Percentiles rank a stretch among this genome's conserved stretches.
Evolutionary conservation across 2,113 vertebrate genomes (phyloP).

Genomic region (Macrotus californicus): DNA sequence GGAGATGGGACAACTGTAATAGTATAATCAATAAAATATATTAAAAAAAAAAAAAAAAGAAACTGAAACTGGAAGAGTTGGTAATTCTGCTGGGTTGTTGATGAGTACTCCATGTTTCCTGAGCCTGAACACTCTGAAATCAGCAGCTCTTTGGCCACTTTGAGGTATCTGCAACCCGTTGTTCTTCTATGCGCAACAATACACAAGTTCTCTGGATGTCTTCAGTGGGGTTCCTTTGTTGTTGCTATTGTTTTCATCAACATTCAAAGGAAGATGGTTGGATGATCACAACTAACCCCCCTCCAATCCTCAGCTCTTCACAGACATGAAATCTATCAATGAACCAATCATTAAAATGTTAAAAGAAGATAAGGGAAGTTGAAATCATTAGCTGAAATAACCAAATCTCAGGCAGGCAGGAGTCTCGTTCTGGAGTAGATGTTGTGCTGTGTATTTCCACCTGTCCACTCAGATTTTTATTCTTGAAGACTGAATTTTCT

Average conservation of each 20-base stretch:
- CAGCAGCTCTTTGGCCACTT: neutral
- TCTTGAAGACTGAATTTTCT: neutral
- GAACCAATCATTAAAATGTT: neutral
- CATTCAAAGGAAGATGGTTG: neutral
- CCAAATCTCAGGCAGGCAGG: neutral
- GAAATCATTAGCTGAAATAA: neutral
- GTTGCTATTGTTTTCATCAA: neutral
- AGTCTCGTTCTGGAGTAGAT: neutral
- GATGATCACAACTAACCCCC: neutral
- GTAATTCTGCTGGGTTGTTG: neutral
- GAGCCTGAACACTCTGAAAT: neutral
- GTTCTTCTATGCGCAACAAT: neutral
- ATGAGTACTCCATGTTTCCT: neutral
- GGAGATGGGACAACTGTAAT: too few relatives aligned
- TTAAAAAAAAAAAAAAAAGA: too few relatives aligned
- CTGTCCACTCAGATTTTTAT: neutral
- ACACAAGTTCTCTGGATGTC: neutral
- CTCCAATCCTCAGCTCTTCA: neutral
- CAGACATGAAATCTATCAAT: neutral
- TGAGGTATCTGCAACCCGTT: neutral
- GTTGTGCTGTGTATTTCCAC: neutral
- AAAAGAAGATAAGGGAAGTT: neutral
- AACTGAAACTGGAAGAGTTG: neutral
- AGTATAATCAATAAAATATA: too few relatives aligned
- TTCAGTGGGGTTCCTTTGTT: neutral